Conservation (phyloP, 2,113 vertebrate species). For the Micromys minutus region DNA sequence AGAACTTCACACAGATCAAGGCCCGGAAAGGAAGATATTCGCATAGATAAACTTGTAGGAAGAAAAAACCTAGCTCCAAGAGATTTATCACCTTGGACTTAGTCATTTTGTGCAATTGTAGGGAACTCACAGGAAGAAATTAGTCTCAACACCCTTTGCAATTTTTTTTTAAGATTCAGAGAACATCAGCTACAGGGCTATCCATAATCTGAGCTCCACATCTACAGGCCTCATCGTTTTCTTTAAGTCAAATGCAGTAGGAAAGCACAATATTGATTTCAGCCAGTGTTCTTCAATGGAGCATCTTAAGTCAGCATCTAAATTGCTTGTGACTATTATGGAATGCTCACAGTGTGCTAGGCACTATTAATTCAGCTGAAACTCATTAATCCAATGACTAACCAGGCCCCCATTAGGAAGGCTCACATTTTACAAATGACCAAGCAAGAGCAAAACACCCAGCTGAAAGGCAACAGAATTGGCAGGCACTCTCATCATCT, state of each 20-base stretch:
- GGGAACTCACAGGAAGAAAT: background rate
- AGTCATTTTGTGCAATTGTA: background rate
- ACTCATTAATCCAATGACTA: constrained; percentile 76
- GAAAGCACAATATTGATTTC: constrained; percentile 55
- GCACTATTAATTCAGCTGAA: constrained; percentile 66
- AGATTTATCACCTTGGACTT: background rate
- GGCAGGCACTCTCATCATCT: constrained; percentile 76
- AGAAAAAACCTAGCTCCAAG: background rate
- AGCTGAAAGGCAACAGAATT: constrained; percentile 73
- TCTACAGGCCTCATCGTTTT: constrained; percentile 21
- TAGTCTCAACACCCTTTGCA: background rate
- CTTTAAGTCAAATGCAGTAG: constrained; percentile 35
- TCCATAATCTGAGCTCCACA: background rate
- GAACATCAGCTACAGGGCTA: background rate
- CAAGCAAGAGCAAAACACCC: constrained; percentile 76
- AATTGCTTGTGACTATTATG: constrained; percentile 63
- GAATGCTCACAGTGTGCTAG: constrained; percentile 36
- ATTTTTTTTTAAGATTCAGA: constrained; percentile 1
- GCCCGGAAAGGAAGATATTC: no score
- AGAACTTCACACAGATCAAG: background rate
- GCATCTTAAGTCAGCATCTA: constrained; percentile 43
- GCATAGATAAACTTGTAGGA: background rate
- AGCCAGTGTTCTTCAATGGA: constrained; percentile 23
- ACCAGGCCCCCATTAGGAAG: constrained; percentile 63
- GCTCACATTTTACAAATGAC: constrained; percentile 76